A percentile compares a stretch with the other conserved stretches of the same genome.
These are phyloP conservation scores for Miniopterus natalensis DNA, from an alignment of 2,113 vertebrate genomes.

Conservation along the genomic window DNA sequence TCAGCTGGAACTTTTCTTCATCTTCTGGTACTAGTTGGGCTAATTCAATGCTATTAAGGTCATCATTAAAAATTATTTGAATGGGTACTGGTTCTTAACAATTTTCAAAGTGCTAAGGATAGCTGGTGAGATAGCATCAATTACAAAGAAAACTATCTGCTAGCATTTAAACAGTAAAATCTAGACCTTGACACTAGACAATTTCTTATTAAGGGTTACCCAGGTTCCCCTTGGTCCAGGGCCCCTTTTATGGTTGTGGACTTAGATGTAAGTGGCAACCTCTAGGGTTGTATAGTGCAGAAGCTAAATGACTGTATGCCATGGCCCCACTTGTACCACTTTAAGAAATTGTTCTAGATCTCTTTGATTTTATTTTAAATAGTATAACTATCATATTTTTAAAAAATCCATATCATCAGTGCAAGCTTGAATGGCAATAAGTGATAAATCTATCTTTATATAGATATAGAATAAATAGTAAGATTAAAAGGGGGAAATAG, in stretches of 20 bases:
- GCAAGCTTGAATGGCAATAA: not conserved
- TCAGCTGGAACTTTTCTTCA: slow-evolving; percentile 37
- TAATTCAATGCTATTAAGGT: slow-evolving; percentile 9
- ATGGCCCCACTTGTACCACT: not conserved
- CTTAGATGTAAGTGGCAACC: not conserved
- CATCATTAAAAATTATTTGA: slow-evolving; percentile 40
- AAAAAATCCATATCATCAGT: not conserved
- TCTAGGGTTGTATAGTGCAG: not conserved
- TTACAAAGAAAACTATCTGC: slow-evolving; percentile 43
- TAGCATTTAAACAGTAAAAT: slow-evolving; percentile 44
- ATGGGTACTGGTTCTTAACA: slow-evolving; percentile 13
- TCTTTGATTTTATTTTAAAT: slow-evolving; percentile 47
- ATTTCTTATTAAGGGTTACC: slow-evolving; percentile 33
- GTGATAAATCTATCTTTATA: slow-evolving; percentile 20
- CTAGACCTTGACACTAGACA: slow-evolving; percentile 41
- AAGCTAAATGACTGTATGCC: not conserved
- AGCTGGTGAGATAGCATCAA: slow-evolving; percentile 1
- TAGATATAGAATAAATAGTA: slow-evolving; percentile 36
- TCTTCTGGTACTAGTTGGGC: not conserved
- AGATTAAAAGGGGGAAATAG: slow-evolving; percentile 12
- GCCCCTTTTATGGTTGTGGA: not conserved
- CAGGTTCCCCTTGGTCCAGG: not conserved
- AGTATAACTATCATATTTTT: not conserved
- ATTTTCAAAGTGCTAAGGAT: slow-evolving; percentile 21
- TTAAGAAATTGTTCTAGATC: slow-evolving; percentile 7